A percentile compares a stretch with the other conserved stretches of the same genome.
Conservation (phyloP, 1,140 invertebrate genomes). For the Saccostrea glomerata region DNA sequence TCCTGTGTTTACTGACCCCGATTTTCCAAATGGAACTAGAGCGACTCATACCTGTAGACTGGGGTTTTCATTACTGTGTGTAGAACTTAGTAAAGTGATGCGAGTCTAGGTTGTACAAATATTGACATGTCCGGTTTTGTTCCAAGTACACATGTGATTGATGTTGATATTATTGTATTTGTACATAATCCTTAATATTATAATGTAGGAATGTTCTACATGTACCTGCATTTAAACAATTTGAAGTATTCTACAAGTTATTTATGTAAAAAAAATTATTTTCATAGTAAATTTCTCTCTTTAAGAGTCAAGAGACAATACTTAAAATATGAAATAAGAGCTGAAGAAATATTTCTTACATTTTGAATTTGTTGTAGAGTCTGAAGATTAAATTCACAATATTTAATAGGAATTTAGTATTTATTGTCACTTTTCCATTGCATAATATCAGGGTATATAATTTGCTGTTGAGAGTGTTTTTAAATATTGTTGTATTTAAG, state of each 20-base stretch:
- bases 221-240: no score
- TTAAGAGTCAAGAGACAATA: no score
- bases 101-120: neutral
- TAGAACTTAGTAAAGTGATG: neutral
- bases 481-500: neutral
- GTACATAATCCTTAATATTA: neutral
- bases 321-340: no score
- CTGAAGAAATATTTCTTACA: neutral
- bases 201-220: neutral
- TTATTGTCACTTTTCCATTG: slow-evolving; percentile 14
- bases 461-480: slow-evolving; percentile 19
- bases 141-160: neutral
- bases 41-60: neutral
- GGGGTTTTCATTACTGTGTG: neutral
- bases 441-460: slow-evolving; percentile 24
- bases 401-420: neutral
- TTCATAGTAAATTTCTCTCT: no score
- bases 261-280: no score
- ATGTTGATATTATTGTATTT: neutral
- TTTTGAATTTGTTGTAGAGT: neutral
- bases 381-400: neutral
- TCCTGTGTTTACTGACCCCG: neutral
- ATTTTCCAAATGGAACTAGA: neutral
- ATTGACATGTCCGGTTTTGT: neutral
- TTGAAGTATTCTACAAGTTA: no score